These are phyloP conservation scores for Linnaemya vulpina DNA, from an alignment of 2,888 invertebrate genomes.

Conservation along the genomic window DNA sequence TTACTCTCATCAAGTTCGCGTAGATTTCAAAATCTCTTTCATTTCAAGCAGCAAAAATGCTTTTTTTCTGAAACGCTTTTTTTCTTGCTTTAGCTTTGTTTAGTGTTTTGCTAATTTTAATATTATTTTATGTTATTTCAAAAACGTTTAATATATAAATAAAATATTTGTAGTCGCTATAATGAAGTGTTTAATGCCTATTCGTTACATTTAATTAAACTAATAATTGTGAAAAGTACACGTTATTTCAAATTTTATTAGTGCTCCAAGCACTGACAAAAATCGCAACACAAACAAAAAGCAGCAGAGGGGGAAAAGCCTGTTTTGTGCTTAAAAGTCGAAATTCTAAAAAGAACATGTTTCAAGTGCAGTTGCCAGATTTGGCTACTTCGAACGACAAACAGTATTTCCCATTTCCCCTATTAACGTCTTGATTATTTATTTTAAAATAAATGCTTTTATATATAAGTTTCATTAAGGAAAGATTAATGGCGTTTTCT, in stretches of 20 bases:
- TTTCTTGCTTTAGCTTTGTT: conserved; percentile 31
- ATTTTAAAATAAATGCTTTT: too few relatives aligned
- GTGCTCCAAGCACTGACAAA: conserved; percentile 5
- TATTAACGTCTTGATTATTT: too few relatives aligned
- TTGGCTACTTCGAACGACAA: background rate
- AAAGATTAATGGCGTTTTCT: too few relatives aligned
- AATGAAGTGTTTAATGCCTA: background rate
- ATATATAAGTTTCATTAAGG: too few relatives aligned
- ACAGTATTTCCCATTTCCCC: background rate
- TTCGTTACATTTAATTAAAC: background rate
- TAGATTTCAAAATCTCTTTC: conserved; percentile 66
- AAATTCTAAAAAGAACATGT: conserved; percentile 8
- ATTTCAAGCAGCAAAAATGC: conserved; percentile 51
- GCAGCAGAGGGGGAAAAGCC: conserved; percentile 17
- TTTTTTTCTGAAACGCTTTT: conserved; percentile 65
- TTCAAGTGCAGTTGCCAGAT: background rate
- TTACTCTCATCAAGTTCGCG: conserved; percentile 65
- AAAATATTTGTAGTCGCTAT: background rate
- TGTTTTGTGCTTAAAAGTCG: conserved; percentile 56
- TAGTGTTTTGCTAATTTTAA: background rate
- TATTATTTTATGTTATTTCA: conserved; percentile 15
- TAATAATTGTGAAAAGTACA: conserved; percentile 2
- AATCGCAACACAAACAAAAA: background rate
- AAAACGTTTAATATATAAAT: background rate
- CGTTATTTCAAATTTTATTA: background rate